These are phyloP conservation scores for Argynnis bischoffii DNA, from an alignment of 2,888 invertebrate genomes.

Conservation along the genomic window DNA sequence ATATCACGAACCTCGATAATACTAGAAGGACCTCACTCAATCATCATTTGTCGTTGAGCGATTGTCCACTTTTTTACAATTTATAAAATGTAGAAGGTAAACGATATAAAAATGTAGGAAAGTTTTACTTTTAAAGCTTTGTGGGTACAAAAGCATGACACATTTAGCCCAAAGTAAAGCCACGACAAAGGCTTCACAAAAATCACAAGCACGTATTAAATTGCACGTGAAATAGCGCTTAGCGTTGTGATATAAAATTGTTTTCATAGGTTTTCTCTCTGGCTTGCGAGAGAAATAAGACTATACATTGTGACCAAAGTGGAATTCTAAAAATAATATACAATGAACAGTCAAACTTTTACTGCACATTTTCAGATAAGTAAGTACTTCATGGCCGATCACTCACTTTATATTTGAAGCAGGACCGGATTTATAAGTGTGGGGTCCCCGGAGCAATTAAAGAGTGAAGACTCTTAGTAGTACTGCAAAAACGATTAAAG, in stretches of 20 bases:
- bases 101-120: not conserved
- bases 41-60: not conserved
- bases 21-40: not conserved
- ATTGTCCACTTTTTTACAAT: too few relatives aligned
- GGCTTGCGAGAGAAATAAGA: not conserved
- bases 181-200: slow-evolving; percentile 14
- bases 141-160: slow-evolving; percentile 6
- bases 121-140: not conserved
- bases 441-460: too few relatives aligned
- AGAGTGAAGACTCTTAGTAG: too few relatives aligned
- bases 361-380: too few relatives aligned
- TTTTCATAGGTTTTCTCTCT: not conserved
- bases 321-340: too few relatives aligned
- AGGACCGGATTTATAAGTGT: too few relatives aligned
- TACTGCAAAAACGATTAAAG: too few relatives aligned
- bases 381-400: too few relatives aligned
- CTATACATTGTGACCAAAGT: not conserved
- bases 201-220: slow-evolving; percentile 13
- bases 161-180: slow-evolving; percentile 1
- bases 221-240: slow-evolving; percentile 15
- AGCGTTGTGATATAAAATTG: not conserved
- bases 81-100: not conserved
- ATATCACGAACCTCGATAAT: not conserved
- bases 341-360: too few relatives aligned
- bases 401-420: too few relatives aligned